These are phyloP conservation scores for Ariopsis seemanni DNA, from an alignment of 2,113 vertebrate species.

Conservation along the genomic window DNA sequence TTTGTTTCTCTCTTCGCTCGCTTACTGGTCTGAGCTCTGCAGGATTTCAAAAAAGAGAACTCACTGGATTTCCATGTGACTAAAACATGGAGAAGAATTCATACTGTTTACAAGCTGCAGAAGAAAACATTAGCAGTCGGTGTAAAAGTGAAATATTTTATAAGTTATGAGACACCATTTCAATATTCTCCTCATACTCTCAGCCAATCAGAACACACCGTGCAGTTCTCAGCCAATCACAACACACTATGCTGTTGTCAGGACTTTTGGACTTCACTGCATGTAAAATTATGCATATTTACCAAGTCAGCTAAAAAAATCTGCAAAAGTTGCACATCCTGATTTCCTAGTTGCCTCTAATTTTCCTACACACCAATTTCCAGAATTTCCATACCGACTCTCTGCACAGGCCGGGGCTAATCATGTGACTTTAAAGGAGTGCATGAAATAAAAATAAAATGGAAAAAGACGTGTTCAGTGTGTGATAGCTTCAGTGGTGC, in stretches of 20 bases:
- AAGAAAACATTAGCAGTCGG: not conserved
- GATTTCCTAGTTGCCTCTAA: not conserved
- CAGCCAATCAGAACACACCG: not conserved
- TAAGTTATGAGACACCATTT: not conserved
- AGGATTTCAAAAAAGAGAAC: not conserved
- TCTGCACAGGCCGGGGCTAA: too few relatives aligned
- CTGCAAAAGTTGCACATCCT: not conserved
- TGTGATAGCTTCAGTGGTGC: not conserved
- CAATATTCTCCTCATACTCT: not conserved
- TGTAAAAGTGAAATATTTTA: not conserved
- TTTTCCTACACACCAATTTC: not conserved
- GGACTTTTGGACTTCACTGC: not conserved
- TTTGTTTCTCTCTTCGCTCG: constrained; percentile 58
- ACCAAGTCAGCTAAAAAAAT: not conserved
- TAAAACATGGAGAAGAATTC: not conserved
- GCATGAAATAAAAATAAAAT: not conserved
- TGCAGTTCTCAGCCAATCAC: not conserved
- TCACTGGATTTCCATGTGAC: not conserved
- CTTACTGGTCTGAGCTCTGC: constrained; percentile 70
- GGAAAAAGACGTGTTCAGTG: not conserved
- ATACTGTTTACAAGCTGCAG: not conserved
- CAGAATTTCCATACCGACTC: not conserved
- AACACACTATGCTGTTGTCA: not conserved
- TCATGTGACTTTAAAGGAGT: not conserved
- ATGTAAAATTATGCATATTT: not conserved